Evolutionary conservation across 2,113 vertebrate genomes (phyloP).

Genomic region (Butorides virescens): DNA sequence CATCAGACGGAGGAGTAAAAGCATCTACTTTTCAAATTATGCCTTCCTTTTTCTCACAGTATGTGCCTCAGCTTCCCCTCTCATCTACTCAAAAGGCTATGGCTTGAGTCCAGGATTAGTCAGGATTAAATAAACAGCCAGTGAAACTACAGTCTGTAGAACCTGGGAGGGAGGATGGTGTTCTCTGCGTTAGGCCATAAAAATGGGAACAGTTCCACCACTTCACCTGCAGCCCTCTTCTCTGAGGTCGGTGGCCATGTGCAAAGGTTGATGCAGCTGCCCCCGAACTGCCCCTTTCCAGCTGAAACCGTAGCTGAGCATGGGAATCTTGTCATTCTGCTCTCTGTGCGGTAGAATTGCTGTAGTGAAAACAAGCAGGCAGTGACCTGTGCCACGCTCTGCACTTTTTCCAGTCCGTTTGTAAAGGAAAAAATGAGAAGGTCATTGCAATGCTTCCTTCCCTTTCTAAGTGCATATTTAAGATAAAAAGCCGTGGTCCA

Average conservation of each 20-base stretch:
- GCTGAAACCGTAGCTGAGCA: background rate
- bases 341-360: background rate
- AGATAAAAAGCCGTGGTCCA: background rate
- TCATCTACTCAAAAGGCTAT: background rate
- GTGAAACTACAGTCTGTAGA: background rate
- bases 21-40: background rate
- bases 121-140: background rate
- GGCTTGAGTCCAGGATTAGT: background rate
- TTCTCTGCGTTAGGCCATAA: background rate
- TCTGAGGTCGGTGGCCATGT: background rate
- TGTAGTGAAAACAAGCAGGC: background rate
- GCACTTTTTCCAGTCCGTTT: background rate
- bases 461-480: background rate
- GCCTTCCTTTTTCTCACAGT: background rate
- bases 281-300: background rate
- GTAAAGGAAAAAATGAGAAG: background rate
- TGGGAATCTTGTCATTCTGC: background rate
- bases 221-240: background rate
- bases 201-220: background rate
- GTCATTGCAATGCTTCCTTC: background rate
- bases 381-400: background rate
- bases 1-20: background rate
- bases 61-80: background rate
- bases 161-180: background rate
- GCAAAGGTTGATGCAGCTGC: background rate